These are phyloP conservation scores for Drosophila nigritarsus DNA, from an alignment of 2,888 invertebrate genomes.

Conservation along the genomic window DNA sequence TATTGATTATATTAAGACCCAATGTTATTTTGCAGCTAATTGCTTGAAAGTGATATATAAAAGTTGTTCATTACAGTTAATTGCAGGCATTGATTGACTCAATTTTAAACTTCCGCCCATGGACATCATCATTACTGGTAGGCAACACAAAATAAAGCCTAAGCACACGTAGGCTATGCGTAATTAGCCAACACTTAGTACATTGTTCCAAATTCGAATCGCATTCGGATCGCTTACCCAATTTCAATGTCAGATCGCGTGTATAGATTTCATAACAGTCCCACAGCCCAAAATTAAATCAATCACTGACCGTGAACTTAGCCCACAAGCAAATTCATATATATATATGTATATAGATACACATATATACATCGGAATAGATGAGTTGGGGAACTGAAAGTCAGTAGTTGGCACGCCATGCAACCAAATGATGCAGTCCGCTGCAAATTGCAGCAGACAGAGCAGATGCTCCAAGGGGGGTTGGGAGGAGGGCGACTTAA, in stretches of 20 bases:
- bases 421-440: conserved; percentile 22
- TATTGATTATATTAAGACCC: not conserved
- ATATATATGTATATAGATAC: not conserved
- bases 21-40: not conserved
- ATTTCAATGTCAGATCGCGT: conserved; percentile 74
- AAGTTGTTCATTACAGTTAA: conserved; percentile 5
- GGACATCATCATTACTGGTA: conserved; percentile 11
- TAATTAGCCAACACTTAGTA: conserved; percentile 40
- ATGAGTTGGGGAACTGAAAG: conserved; percentile 8
- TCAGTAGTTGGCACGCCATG: conserved; percentile 20
- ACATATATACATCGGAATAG: not conserved
- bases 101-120: conserved; percentile 38
- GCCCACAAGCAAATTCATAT: not conserved
- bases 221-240: conserved; percentile 58
- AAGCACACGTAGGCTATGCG: not conserved
- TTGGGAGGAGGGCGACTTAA: not conserved
- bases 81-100: conserved; percentile 13
- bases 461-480: conserved; percentile 15
- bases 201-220: conserved; percentile 62
- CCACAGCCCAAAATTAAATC: conserved; percentile 62
- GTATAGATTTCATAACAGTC: conserved; percentile 58
- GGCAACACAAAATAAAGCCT: conserved; percentile 13
- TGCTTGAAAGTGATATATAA: not conserved
- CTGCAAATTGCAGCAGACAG: conserved; percentile 19
- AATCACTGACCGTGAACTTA: conserved; percentile 76